Conservation (phyloP, 2,888 invertebrate genomes). For the Diplolepis rosae region DNA sequence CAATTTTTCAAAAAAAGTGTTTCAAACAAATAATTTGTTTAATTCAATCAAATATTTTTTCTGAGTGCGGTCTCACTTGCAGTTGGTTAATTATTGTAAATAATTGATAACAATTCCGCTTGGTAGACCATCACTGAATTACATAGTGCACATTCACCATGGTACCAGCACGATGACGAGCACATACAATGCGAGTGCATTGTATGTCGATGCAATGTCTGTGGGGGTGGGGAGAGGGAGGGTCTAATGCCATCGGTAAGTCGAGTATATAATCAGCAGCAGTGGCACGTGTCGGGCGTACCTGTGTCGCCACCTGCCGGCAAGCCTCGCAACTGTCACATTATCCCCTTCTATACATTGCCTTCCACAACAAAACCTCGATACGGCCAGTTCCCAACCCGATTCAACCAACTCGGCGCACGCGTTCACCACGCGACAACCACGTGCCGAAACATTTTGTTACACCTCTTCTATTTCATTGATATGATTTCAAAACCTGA, state of each 20-base stretch:
- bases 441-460: conserved; percentile 14
- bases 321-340: conserved; percentile 37
- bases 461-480: not conserved
- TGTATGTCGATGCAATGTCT: conserved; percentile 37
- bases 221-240: no score
- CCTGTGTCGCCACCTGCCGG: conserved; percentile 53
- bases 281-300: conserved; percentile 50
- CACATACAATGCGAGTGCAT: conserved; percentile 32
- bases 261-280: conserved; percentile 48
- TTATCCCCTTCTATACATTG: conserved; percentile 32
- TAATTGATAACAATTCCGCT: conserved; percentile 55
- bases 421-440: conserved; percentile 18
- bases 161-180: conserved; percentile 36
- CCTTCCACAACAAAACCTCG: conserved; percentile 28
- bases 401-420: conserved; percentile 17
- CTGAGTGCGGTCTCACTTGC: conserved; percentile 28
- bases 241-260: conserved; percentile 33
- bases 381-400: conserved; percentile 26
- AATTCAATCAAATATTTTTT: no score
- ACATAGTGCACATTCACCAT: conserved; percentile 29
- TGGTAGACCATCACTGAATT: conserved; percentile 41
- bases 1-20: no score
- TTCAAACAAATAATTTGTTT: no score
- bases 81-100: conserved; percentile 55
- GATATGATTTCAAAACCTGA: no score